Percentiles rank a stretch among this genome's conserved stretches.
Conservation (phyloP, 2,888 invertebrate genomes). For the Dynastes tityus region DNA sequence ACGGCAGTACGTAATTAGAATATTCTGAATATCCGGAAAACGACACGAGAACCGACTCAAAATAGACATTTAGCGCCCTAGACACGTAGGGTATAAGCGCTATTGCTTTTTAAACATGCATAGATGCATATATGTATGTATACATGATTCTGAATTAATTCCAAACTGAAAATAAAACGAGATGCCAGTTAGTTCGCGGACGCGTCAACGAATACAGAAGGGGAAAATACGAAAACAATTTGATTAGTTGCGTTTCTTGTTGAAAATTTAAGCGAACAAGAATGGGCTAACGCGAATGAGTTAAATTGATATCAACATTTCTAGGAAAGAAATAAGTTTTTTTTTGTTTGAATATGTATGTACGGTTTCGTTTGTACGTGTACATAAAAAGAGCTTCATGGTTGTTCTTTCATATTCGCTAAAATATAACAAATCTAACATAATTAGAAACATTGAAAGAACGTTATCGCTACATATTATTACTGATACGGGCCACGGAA, state of each 20-base stretch:
- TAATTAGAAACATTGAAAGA: no score
- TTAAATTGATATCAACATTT: not conserved
- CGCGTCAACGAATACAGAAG: conserved; percentile 13
- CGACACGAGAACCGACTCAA: not conserved
- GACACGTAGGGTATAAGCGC: conserved; percentile 33
- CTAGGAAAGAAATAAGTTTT: no score
- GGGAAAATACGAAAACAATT: conserved; percentile 19
- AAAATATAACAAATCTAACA: no score
- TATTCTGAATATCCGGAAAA: conserved; percentile 14
- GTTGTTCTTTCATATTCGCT: no score
- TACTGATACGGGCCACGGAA: no score
- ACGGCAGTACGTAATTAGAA: conserved; percentile 2
- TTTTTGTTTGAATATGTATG: no score
- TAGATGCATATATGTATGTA: conserved; percentile 19
- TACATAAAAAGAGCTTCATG: no score
- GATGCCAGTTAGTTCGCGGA: not conserved
- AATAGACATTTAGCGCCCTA: conserved; percentile 2
- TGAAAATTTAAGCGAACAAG: conserved; percentile 1
- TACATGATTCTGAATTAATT: conserved; percentile 37
- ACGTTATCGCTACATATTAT: no score
- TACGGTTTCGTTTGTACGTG: no score
- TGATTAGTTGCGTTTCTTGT: conserved; percentile 4
- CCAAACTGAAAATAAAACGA: conserved; percentile 20
- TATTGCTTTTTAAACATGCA: conserved; percentile 28
- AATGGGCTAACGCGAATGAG: not conserved